Percentiles rank a stretch among this genome's conserved stretches.
phyloP scores from a whole-genome alignment of 2,888 invertebrate genomes.

The Epirrhoe tristata region DNA sequence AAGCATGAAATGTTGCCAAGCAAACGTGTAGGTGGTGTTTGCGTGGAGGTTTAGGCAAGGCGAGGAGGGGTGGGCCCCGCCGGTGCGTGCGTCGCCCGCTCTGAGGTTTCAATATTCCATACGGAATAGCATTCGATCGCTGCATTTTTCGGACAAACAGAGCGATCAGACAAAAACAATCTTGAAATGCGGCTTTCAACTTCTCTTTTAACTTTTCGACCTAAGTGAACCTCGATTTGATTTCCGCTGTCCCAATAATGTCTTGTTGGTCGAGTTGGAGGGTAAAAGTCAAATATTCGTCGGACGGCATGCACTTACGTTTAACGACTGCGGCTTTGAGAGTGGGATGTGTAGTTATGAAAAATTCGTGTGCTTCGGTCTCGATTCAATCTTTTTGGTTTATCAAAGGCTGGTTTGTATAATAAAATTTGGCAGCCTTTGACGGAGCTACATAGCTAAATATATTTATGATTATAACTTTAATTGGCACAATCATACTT shows the following conservation, averaged over 20 bases:
- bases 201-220: conserved; percentile 50
- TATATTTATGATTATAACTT: neutral
- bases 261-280: conserved; percentile 33
- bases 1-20: conserved; percentile 85
- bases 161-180: conserved; percentile 56
- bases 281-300: conserved; percentile 34
- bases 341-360: conserved; percentile 36
- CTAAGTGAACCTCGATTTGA: conserved; percentile 42
- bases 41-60: conserved; percentile 83
- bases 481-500: neutral
- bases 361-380: conserved; percentile 33
- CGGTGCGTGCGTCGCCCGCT: conserved; percentile 58
- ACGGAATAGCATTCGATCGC: conserved; percentile 79
- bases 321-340: conserved; percentile 39
- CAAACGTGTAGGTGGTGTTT: conserved; percentile 82
- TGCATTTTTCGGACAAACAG: conserved; percentile 73
- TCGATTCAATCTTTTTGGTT: conserved; percentile 37
- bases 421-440: conserved; percentile 16
- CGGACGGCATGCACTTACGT: conserved; percentile 38
- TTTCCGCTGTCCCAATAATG: conserved; percentile 33
- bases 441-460: conserved; percentile 9
- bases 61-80: conserved; percentile 56
- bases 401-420: conserved; percentile 27
- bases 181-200: conserved; percentile 53
- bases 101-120: conserved; percentile 82